Evolutionary conservation across 2,888 invertebrate species (phyloP), one percentile per base, ranked within the genome.

Genomic region (Miltochrista miniata): DNA sequence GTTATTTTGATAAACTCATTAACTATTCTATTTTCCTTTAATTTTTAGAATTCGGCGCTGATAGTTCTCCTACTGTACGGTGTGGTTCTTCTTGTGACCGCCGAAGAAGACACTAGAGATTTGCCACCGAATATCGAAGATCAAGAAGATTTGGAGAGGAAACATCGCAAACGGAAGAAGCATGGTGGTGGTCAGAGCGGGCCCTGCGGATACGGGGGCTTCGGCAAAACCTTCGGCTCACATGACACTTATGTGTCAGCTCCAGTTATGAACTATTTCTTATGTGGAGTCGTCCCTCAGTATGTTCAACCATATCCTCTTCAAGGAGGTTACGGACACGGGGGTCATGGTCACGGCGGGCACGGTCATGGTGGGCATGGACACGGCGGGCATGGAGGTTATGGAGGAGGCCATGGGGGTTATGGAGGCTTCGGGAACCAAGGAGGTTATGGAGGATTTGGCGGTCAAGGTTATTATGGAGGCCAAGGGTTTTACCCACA

Each of bases 231-330:
- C 15, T 82, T 81, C 18, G 81, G 83, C 0, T 70, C 78, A 1
- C 80, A 80, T 9, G 83, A 83, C 56, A 87, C 88, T 0, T 90
- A 85, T 45, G 70, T 90, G 0, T 85, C 84, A 2, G 88, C 90
- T 29, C 90, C 90, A 1, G 85, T 89, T 1, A 85, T 79, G 66
- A 90, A 90, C 67, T 90, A 89, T 61, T 87, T 83, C 68, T 81
- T 87, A 0, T 89, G 90, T 49, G 87, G 87, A 2, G 70, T 64
- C 0, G 64, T 46, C 12, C 52, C 69, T 5, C 60, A 38, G n/a
- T 42, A n/a, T 5, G 38, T 34, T 10, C 71, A 64, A n/a, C 38
- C 64, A 18, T 65, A 68, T 50, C 48, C 76, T 45, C 48, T 67
- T 53, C 54, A 74, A 36, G 56, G 52, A 8, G 67, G 64, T 7